These are phyloP conservation scores for Seladonia tumulorum DNA, from an alignment of 2,888 invertebrate genomes.

Conservation along the genomic window DNA sequence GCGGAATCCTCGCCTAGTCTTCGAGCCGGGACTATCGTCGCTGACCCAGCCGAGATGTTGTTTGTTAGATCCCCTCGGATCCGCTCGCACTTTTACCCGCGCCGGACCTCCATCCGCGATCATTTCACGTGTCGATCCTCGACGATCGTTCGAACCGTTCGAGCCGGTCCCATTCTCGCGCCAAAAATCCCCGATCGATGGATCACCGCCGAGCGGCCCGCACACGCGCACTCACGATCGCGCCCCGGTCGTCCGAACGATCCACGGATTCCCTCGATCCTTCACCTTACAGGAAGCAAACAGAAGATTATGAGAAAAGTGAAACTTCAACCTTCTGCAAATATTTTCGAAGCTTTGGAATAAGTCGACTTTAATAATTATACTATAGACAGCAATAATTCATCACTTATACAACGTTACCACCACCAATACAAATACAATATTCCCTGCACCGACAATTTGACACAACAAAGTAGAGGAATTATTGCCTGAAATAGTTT, in stretches of 20 bases:
- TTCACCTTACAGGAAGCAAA: background rate
- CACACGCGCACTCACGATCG: background rate
- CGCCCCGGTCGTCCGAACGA: background rate
- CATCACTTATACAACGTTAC: too few relatives aligned
- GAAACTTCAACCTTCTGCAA: background rate
- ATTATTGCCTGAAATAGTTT: background rate
- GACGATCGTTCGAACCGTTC: constrained; percentile 27
- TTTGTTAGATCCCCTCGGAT: constrained; percentile 20
- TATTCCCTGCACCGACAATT: background rate
- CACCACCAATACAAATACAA: background rate
- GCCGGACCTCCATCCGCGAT: constrained; percentile 31
- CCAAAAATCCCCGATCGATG: background rate
- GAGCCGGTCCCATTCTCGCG: constrained; percentile 34
- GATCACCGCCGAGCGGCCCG: background rate
- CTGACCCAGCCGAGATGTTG: constrained; percentile 26
- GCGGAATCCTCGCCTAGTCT: constrained; percentile 30
- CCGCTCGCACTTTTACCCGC: constrained; percentile 29
- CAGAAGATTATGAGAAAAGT: background rate
- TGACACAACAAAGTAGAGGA: background rate
- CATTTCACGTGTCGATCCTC: constrained; percentile 23
- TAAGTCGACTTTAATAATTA: too few relatives aligned
- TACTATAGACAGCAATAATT: too few relatives aligned
- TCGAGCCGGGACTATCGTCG: constrained; percentile 19
- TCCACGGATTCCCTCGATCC: background rate
- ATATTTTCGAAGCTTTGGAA: background rate